Conservation (phyloP, 2,113 vertebrate species). For the Tetrax tetrax region DNA sequence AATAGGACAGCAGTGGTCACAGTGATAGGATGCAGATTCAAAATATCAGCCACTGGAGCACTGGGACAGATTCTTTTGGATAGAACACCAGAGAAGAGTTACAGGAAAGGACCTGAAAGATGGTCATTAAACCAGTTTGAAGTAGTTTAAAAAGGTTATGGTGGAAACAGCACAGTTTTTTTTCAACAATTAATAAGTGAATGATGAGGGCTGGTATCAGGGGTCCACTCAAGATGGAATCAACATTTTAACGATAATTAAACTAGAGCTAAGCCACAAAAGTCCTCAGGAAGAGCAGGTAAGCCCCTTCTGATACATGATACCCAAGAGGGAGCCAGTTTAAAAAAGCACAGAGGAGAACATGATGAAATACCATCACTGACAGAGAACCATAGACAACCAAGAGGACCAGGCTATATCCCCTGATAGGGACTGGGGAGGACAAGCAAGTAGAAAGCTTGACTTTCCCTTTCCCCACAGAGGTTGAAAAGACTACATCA, state of each 20-base stretch:
- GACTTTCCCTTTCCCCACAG: background rate
- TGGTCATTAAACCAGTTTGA: background rate
- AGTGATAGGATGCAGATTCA: background rate
- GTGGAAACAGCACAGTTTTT: background rate
- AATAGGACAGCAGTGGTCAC: background rate
- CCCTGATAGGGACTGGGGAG: background rate
- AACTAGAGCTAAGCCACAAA: background rate
- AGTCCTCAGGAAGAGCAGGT: background rate
- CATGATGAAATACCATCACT: accelerated
- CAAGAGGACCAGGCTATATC: background rate
- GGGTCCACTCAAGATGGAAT: background rate
- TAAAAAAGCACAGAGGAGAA: background rate
- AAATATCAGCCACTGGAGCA: background rate
- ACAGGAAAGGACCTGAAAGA: background rate
- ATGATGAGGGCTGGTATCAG: background rate
- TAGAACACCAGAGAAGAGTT: background rate
- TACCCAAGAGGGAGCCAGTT: background rate
- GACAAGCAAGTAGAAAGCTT: background rate
- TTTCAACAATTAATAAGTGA: background rate
- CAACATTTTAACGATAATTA: background rate
- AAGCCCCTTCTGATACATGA: background rate
- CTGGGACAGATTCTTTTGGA: accelerated
- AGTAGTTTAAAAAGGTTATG: background rate
- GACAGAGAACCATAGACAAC: background rate
- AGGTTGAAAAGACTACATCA: background rate